phyloP scores from a whole-genome alignment of 1,140 invertebrate genomes.

The Hylaeus anthracinus region DNA sequence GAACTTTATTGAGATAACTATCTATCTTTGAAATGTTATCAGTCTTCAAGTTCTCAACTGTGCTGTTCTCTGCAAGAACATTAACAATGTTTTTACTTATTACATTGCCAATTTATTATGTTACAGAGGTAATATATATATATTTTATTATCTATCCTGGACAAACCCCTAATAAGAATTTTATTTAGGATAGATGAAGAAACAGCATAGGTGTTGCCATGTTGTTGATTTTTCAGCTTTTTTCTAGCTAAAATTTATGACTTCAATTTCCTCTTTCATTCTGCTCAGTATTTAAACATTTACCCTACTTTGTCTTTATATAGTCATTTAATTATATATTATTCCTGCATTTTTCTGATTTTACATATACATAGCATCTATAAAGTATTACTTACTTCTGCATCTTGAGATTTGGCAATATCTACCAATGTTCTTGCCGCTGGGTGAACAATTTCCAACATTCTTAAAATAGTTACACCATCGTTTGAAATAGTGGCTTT shows the following conservation, averaged over 20 bases:
- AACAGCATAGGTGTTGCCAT: no score
- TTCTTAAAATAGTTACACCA: constrained; percentile 99
- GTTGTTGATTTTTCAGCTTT: no score
- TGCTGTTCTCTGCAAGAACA: constrained; percentile 61
- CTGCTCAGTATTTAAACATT: no score
- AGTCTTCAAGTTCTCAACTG: constrained; percentile 67
- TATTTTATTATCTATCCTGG: no score
- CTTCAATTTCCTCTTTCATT: no score
- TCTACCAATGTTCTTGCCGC: constrained; percentile 98
- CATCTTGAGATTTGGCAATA: constrained; percentile 99
- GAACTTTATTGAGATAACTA: constrained; percentile 70
- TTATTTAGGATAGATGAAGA: no score
- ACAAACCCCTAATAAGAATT: no score
- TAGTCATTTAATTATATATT: no score
- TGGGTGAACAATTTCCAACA: constrained; percentile 98
- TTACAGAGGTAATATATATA: constrained; percentile 20
- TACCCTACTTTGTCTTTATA: no score
- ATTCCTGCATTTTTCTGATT: no score
- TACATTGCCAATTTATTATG: constrained; percentile 7
- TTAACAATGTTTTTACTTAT: constrained; percentile 29
- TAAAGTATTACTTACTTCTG: constrained; percentile 87
- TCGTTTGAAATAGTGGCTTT: constrained; percentile 99
- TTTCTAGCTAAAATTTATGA: no score
- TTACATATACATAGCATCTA: not conserved
- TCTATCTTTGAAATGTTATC: constrained; percentile 61